Conservation (phyloP, 2,797 vertebrate genomes). For the Zalophus californianus region DNA sequence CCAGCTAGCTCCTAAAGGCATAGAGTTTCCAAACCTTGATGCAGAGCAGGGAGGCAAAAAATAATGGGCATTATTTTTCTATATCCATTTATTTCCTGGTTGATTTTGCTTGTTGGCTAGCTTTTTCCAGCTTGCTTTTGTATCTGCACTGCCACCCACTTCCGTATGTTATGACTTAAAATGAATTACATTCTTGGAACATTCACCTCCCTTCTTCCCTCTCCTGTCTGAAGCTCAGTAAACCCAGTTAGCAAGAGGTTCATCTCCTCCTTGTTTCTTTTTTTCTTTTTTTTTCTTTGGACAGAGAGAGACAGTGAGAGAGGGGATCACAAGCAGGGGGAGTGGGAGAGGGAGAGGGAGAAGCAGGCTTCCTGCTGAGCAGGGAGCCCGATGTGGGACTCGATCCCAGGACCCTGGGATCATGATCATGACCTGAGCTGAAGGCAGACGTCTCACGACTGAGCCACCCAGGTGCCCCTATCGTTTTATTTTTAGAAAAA, state of each 20-base stretch:
- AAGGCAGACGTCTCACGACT: too few species aligned
- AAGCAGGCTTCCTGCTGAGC: too few species aligned
- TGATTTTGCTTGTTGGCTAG: background rate
- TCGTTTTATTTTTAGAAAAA: background rate
- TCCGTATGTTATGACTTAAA: constrained; percentile 64
- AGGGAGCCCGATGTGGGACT: too few species aligned
- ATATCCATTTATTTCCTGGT: background rate
- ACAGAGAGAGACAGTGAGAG: too few species aligned
- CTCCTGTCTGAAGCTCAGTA: constrained; percentile 8
- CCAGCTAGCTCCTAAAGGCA: background rate
- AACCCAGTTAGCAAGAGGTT: constrained; percentile 31
- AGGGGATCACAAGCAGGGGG: too few species aligned
- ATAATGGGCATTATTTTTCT: background rate
- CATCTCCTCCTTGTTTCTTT: background rate
- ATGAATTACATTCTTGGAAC: constrained; percentile 60
- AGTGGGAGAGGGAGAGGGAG: too few species aligned
- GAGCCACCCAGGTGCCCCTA: too few species aligned
- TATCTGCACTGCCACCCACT: constrained; percentile 61
- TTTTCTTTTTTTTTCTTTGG: too few species aligned
- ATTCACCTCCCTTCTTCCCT: background rate
- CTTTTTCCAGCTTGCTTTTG: constrained; percentile 49
- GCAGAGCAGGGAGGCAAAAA: background rate
- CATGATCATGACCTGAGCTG: too few species aligned
- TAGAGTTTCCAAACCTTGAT: background rate
- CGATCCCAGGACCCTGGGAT: too few species aligned